phyloP scores from a whole-genome alignment of 2,113 vertebrate species.

The Ranitomeya imitator region DNA sequence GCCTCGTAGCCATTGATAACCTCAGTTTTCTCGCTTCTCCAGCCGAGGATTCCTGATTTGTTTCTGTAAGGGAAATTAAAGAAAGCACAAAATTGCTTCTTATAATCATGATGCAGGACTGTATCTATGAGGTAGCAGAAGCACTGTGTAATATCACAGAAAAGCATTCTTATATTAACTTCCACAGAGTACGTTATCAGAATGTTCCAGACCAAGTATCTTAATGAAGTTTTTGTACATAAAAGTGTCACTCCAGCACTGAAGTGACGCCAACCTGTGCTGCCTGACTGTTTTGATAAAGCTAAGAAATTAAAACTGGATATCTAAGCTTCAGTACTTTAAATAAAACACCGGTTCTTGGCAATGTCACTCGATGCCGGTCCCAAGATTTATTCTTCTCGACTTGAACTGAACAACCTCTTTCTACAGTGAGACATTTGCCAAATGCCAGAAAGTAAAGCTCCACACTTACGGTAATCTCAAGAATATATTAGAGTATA shows the following conservation, averaged over 20 bases:
- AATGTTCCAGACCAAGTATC: neutral
- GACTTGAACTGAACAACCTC: neutral
- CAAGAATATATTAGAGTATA: no score
- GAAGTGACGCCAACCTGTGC: neutral
- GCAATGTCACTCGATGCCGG: neutral
- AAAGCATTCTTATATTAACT: neutral
- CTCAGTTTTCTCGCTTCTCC: slow-evolving; percentile 96
- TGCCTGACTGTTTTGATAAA: neutral
- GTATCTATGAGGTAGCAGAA: neutral
- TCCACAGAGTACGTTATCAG: neutral
- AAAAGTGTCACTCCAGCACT: neutral
- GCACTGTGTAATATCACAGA: neutral
- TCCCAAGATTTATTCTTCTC: neutral
- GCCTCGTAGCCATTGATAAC: slow-evolving; percentile 94
- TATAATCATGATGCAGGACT: neutral
- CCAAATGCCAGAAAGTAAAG: neutral
- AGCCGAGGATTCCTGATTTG: slow-evolving; percentile 94
- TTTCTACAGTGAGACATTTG: neutral
- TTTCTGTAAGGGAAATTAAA: slow-evolving; percentile 74
- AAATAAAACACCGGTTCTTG: neutral
- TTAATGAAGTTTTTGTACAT: neutral
- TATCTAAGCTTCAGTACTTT: neutral
- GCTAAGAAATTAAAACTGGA: neutral
- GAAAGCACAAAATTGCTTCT: neutral
- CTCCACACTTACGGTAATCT: neutral